Evolutionary conservation across 2,113 vertebrate species (phyloP).

Genomic region (Edolisoma coerulescens): DNA sequence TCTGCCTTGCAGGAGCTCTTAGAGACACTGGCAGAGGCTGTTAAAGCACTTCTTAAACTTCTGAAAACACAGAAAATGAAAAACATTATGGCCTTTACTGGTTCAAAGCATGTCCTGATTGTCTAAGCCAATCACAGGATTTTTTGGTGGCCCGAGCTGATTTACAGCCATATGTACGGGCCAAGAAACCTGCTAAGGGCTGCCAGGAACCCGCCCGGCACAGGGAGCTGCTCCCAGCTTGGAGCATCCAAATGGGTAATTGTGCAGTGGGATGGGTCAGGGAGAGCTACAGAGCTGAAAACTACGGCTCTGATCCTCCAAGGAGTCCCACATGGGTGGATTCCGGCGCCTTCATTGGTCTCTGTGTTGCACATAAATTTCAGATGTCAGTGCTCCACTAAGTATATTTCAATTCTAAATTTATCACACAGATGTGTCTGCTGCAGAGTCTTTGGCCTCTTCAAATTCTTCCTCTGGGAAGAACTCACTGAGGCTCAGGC

Average conservation of each 20-base stretch:
- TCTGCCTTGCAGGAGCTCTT: background rate
- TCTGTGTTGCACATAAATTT: background rate
- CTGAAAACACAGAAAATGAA: background rate
- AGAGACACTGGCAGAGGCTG: background rate
- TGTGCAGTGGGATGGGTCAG: background rate
- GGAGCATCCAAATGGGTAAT: background rate
- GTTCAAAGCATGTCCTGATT: background rate
- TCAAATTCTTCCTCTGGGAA: background rate
- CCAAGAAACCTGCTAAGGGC: background rate
- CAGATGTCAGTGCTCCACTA: background rate
- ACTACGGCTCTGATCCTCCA: background rate
- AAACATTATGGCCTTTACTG: background rate
- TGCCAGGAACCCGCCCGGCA: background rate
- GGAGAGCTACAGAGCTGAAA: background rate
- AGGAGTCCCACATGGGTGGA: background rate
- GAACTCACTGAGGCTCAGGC: background rate
- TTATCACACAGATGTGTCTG: conserved; percentile 13
- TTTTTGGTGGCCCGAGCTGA: background rate
- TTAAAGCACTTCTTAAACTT: background rate
- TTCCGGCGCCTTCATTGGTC: background rate
- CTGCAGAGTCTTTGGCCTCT: background rate
- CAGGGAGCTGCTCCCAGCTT: background rate
- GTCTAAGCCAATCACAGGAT: background rate
- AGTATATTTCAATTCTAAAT: background rate
- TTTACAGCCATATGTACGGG: background rate